A percentile compares a stretch with the other conserved stretches of the same genome.
Evolutionary conservation across 2,888 invertebrate species (phyloP).

Genomic region (Agonopterix alstromeriana): DNA sequence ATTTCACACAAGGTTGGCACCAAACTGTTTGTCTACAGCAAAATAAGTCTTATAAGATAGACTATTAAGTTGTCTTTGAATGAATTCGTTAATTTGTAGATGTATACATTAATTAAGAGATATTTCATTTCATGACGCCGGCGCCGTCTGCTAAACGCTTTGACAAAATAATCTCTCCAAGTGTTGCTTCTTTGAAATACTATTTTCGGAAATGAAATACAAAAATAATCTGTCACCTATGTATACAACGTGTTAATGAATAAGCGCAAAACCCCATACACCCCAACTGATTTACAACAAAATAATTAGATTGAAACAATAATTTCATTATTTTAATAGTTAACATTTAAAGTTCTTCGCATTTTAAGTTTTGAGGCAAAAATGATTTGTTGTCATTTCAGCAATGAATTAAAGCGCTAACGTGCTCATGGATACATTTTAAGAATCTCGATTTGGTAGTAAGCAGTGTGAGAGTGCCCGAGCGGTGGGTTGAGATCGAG

Average conservation of each 20-base stretch:
- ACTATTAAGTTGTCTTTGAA: slow-evolving; percentile 19
- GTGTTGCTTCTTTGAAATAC: slow-evolving; percentile 39
- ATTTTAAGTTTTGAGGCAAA: too few relatives aligned
- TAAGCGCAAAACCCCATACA: too few relatives aligned
- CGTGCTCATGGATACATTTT: too few relatives aligned
- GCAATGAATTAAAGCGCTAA: too few relatives aligned
- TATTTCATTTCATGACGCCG: slow-evolving; percentile 56
- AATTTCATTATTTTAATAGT: too few relatives aligned
- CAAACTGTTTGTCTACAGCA: slow-evolving; percentile 10
- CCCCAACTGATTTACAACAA: too few relatives aligned
- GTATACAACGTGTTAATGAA: neutral
- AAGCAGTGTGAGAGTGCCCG: too few relatives aligned
- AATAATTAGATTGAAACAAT: too few relatives aligned
- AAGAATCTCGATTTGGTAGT: too few relatives aligned
- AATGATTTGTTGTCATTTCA: too few relatives aligned
- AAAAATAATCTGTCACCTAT: neutral
- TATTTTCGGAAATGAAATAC: slow-evolving; percentile 28
- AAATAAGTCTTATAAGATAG: slow-evolving; percentile 20
- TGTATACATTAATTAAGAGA: slow-evolving; percentile 62
- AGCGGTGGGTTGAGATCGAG: too few relatives aligned
- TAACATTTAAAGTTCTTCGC: too few relatives aligned
- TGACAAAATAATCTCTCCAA: slow-evolving; percentile 49
- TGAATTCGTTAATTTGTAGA: slow-evolving; percentile 15
- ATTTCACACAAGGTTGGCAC: slow-evolving; percentile 19
- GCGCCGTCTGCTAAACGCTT: slow-evolving; percentile 61